phyloP scores from a whole-genome alignment of 2,888 invertebrate genomes.

The Acronicta leporina region DNA sequence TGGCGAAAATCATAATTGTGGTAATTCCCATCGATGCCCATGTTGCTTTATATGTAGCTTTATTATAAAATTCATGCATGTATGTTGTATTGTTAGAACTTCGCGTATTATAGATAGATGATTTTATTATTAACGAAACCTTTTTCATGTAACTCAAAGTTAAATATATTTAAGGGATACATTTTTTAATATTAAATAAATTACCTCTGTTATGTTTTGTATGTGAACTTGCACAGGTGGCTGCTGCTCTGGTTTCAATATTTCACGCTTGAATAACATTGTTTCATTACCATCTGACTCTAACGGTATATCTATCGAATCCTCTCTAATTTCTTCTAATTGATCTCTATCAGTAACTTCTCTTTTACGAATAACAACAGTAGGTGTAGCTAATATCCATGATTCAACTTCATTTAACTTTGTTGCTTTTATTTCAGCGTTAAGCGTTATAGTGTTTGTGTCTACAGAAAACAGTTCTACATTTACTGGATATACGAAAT shows the following conservation, averaged over 20 bases:
- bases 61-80: too few relatives aligned
- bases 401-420: conserved; percentile 72
- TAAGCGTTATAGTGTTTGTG: conserved; percentile 59
- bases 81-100: too few relatives aligned
- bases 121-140: too few relatives aligned
- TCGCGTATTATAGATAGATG: too few relatives aligned
- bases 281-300: conserved; percentile 81
- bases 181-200: not conserved
- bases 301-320: conserved; percentile 80
- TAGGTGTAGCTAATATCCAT: conserved; percentile 82
- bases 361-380: conserved; percentile 75
- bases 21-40: too few relatives aligned
- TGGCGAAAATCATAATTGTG: too few relatives aligned
- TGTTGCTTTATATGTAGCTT: too few relatives aligned
- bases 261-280: conserved; percentile 80
- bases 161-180: too few relatives aligned
- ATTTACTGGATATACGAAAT: conserved; percentile 46
- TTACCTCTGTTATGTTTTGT: conserved; percentile 90
- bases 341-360: conserved; percentile 70
- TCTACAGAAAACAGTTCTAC: conserved; percentile 66
- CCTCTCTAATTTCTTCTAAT: conserved; percentile 67
- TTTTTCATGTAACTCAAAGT: too few relatives aligned
- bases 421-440: conserved; percentile 69
- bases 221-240: conserved; percentile 91
- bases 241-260: conserved; percentile 84